Evolutionary conservation across 2,888 invertebrate species (phyloP), one percentile per base, ranked within the genome.

Genomic region (Sphaerophoria rueppellii): DNA sequence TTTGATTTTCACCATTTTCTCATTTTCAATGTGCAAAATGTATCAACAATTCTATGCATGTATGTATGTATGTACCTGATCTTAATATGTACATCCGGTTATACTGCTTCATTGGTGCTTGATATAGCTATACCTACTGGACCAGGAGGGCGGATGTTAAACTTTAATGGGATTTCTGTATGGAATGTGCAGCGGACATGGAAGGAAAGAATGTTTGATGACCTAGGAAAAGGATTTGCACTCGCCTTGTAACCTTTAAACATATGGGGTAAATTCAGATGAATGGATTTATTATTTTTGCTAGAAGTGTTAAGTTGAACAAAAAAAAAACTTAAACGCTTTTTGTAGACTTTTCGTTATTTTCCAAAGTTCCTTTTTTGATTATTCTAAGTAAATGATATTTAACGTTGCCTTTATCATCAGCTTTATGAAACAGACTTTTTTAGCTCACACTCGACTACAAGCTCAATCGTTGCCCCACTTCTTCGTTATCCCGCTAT

Each of bases 211-310:
- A 81, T 73, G 72, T 69, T 11, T 67, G 52, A 61, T 77, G 72
- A 77, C 82, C 76, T 82, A 67, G 76, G 72, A 72, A 67, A 43
- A 60, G 77, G 67, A 73, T 69, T 69, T 65, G 60, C 69, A 52
- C 72, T 52, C 48, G 67, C 50, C 24, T 76, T 61, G 76, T 61
- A 67, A 67, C 77, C 67, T 67, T 24, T 43, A 43, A 40, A 4
- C 40, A 40, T 40, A 7, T 6, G 9, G 40, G 9, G 43, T 24
- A 24, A 9, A 11, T 43, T 9, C 12, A 43, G 43, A 9, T 11
- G 43, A 43, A 43, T 6, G 16, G 16, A 0, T 37, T n/a, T 50
- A 35, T 48, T 35, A 32, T 61, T 65, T 46, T 16, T 52, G 50
- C 65, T 52, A 67, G 52, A 67, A 24, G 24, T 67, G 65, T 52